These are phyloP conservation scores for Hassar affinis DNA, from an alignment of 2,113 vertebrate genomes.

Conservation along the genomic window DNA sequence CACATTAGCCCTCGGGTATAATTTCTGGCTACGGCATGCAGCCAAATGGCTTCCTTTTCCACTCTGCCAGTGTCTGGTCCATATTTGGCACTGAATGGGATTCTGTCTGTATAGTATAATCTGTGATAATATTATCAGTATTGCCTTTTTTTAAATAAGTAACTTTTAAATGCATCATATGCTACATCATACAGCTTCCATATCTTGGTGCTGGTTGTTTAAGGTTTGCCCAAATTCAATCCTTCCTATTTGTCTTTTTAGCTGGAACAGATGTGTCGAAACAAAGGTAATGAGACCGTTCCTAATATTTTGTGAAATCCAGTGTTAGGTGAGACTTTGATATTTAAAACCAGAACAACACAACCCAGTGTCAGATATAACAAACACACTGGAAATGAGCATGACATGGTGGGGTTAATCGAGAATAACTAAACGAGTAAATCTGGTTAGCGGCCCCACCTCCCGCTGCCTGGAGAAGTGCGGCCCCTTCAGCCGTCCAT, in stretches of 20 bases:
- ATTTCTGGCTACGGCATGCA: slow-evolving; percentile 64
- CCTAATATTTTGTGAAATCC: not conserved
- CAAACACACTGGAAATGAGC: not conserved
- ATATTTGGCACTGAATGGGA: not conserved
- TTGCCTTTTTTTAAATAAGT: not conserved
- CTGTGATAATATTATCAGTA: not conserved
- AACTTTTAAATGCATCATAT: not conserved
- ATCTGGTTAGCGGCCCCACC: slow-evolving; percentile 27
- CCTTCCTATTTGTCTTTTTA: not conserved
- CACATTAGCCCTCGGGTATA: slow-evolving; percentile 76
- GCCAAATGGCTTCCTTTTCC: slow-evolving; percentile 45
- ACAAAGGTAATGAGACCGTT: not conserved
- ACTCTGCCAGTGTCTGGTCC: not conserved
- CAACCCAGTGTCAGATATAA: not conserved
- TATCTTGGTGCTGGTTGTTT: not conserved
- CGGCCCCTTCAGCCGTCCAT: slow-evolving; percentile 16
- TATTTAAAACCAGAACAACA: not conserved
- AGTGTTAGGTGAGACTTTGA: not conserved
- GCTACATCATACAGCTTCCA: not conserved
- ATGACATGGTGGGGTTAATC: slow-evolving; percentile 34
- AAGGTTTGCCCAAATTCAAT: not conserved
- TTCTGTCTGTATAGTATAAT: not conserved
- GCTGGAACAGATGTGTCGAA: not conserved
- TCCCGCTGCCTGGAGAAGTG: not conserved
- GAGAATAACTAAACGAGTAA: slow-evolving; percentile 45